Base-by-base conservation (phyloP, 2,797 vertebrate genomes). In the Monodelphis domestica region DNA sequence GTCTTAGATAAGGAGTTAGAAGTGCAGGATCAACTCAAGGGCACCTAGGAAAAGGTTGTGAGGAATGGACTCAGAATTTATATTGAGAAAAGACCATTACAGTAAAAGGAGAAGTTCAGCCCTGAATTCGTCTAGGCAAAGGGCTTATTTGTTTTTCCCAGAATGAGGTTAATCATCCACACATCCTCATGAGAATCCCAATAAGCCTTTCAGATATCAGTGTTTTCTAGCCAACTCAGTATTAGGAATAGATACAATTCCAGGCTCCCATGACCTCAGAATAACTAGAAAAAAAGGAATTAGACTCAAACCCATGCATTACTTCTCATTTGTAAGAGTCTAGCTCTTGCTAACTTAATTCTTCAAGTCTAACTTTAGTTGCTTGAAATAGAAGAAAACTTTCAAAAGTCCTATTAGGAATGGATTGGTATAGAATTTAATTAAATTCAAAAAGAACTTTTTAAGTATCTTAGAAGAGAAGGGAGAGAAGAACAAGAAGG, bases 1-100 rank as follows among this genome's bases (percentile, higher is more conserved):
- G 89, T 59, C 92, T 92, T 9, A 29, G 91, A 95, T 93, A 94
- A 94, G 91, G 63, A 87, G 53, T n/a, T 90, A 88, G 59, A 94
- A 93, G 53, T 45, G 2, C 55, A 29, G 55, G 29, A 91, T 95
- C 91, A 94, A 59, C 88, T 95, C 90, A 54, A 92, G 96, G 96
- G 87, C 94, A 87, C 89, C 88, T 54, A 84, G 54, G 88, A 84
- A 33, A 53, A 87, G 87, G 89, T 54, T 54, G 24, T 50, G 51
- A 50, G 87, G 55, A 54, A 90, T 0, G 10, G 54, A 87, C n/a
- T 89, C 88, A 51, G 91, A 93, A 94, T 95, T 92, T 63, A 87
- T 78, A 55, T 70, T 89, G 97, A 95, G 94, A 55, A 29, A 30
- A 57, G 89, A 21, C 52, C 56, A 59, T 91, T 21, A 51, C 51